Percentiles rank a stretch among this genome's conserved stretches.
phyloP scores from a whole-genome alignment of 2,797 vertebrate species.

The Phyllotis vaccarum region DNA sequence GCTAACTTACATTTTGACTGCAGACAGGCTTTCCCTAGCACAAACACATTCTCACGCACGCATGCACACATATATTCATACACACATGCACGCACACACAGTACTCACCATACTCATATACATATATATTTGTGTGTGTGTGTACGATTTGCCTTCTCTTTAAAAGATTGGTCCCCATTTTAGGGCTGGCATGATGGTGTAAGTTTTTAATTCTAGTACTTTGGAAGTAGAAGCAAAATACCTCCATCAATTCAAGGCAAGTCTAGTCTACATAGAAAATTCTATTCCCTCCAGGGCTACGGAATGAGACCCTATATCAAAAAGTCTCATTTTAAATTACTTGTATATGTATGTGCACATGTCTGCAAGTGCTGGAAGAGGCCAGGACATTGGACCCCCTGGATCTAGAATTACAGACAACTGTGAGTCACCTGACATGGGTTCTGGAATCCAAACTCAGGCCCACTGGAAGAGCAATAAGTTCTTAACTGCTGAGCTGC shows the following conservation, averaged over 20 bases:
- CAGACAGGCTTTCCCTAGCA: background rate
- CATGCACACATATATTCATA: background rate
- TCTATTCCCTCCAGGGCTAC: background rate
- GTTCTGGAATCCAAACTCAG: background rate
- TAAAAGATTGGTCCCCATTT: background rate
- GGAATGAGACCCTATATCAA: background rate
- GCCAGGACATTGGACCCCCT: background rate
- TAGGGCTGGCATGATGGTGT: background rate
- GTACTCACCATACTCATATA: background rate
- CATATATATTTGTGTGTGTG: background rate
- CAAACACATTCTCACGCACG: background rate
- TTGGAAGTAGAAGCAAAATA: background rate
- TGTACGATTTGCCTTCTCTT: background rate
- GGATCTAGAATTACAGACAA: background rate
- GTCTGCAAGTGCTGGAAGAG: background rate
- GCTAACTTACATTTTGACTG: background rate
- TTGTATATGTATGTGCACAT: no score
- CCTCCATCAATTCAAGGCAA: background rate
- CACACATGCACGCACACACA: no score
- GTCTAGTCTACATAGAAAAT: background rate
- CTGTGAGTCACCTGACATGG: background rate
- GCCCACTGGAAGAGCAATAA: background rate
- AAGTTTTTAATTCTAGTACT: background rate
- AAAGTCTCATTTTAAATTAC: background rate
- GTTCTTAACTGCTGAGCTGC: background rate